Percentiles rank a stretch among this genome's conserved stretches.
Evolutionary conservation across 2,888 invertebrate genomes (phyloP).

Genomic region (Andrena praecox): DNA sequence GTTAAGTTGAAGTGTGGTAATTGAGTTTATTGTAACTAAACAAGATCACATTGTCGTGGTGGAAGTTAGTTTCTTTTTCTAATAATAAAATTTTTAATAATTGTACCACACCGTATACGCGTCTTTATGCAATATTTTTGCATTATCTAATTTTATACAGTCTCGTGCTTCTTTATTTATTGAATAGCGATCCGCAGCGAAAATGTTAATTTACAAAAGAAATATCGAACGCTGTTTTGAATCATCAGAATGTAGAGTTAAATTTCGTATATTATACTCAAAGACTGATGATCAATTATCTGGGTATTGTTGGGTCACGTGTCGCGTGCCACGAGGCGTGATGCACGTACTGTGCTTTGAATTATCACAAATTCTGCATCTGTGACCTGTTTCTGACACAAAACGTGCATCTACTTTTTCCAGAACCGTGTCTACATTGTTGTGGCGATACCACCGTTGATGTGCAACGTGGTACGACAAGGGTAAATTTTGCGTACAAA

Average conservation of each 20-base stretch:
- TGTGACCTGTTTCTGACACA: constrained; percentile 25
- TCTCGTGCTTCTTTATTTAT: neutral
- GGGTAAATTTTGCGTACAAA: neutral
- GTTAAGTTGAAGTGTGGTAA: no score
- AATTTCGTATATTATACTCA: neutral
- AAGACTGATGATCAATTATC: constrained; percentile 7
- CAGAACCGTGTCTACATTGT: neutral
- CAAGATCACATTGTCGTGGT: constrained; percentile 73
- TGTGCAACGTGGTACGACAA: no score
- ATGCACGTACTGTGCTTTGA: neutral
- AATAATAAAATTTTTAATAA: neutral
- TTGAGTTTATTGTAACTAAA: no score
- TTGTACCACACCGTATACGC: neutral
- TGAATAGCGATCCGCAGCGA: neutral
- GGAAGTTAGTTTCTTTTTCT: constrained; percentile 61
- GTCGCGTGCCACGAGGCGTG: neutral
- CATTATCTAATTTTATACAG: neutral
- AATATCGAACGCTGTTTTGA: neutral
- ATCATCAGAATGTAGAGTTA: neutral
- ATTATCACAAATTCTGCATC: constrained; percentile 35
- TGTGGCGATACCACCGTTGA: neutral
- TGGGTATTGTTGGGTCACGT: neutral
- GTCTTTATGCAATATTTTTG: neutral
- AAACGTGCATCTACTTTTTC: neutral
- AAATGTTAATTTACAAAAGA: neutral